These are phyloP conservation scores for Mythimna vitellina DNA, from an alignment of 2,888 invertebrate genomes.

Conservation along the genomic window DNA sequence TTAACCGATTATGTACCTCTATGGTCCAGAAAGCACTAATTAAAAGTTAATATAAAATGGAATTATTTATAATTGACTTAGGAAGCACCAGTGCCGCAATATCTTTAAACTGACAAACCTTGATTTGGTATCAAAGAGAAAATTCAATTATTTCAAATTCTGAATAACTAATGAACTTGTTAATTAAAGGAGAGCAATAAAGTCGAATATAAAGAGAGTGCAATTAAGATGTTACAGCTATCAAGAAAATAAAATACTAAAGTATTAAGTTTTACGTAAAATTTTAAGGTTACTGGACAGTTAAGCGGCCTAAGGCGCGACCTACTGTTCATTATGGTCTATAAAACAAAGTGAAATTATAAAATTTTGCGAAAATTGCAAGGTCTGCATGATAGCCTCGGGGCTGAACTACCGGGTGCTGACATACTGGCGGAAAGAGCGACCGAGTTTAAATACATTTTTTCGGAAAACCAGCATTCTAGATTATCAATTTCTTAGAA, in stretches of 20 bases:
- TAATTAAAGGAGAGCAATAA: constrained; percentile 79
- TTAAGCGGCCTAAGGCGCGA: constrained; percentile 64
- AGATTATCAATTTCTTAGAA: neutral
- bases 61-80: constrained; percentile 30
- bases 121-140: constrained; percentile 39
- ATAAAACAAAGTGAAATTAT: constrained; percentile 82
- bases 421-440: constrained; percentile 41
- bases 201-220: constrained; percentile 75
- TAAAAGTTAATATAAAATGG: neutral
- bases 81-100: constrained; percentile 47
- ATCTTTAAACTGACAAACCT: constrained; percentile 49
- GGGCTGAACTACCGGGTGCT: constrained; percentile 57
- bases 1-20: too few relatives aligned
- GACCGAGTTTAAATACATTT: neutral
- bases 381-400: constrained; percentile 69
- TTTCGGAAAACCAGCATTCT: too few relatives aligned
- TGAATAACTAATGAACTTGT: constrained; percentile 74
- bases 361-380: constrained; percentile 78
- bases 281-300: constrained; percentile 59
- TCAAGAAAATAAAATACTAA: constrained; percentile 75
- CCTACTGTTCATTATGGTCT: constrained; percentile 74
- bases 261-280: constrained; percentile 51
- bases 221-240: constrained; percentile 78
- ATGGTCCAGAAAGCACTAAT: too few relatives aligned
- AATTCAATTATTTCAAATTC: constrained; percentile 52